Base-by-base conservation (phyloP, 92 coral and sea anemone genomes). In the Palythoa caribaeorum region DNA sequence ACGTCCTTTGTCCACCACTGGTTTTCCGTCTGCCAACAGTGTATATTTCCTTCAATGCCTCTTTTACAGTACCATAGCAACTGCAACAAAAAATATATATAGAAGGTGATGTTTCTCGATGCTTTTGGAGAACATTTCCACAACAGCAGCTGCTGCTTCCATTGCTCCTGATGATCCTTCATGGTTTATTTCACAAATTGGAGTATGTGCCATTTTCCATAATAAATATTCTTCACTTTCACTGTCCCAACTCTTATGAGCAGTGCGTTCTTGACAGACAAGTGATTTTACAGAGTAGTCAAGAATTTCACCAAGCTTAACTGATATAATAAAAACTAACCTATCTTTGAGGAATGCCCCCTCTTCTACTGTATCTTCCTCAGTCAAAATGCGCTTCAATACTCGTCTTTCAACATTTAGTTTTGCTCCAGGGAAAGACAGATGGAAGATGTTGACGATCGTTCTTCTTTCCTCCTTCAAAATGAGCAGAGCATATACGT, bases 281-380 rank as follows among this genome's bases (percentile, higher is more conserved):
- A 92, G 90, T 35, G 94, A 80, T 92, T 92, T 92, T 37, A 92
- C 94, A 71, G 55, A 55, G 59, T 92, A 92, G 79, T 92, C 92
- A 20, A 92, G 88, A 86, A 92, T 77, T 72, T 92, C 94, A 47
- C 94, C 94, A 38, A 92, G 78, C 65, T 84, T 77, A 36, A 88
- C 92, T 15, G 92, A 92, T 48, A 92, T 88, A 13, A 88, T 91
- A 91, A 91, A 88, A 6, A 83, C 91, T n/a, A 91, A 75, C 94
- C 92, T 63, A 88, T 80, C 83, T 92, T 88, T 39, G 92, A 92
- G n/a, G 94, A 92, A 62, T 92, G 94, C 54, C 94, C 94, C 79
- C 94, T 84, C 65, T 89, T 92, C 75, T 92, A 92, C 94, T 28
- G 28, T 28, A 28, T 28, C 0, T 28, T 28, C 28, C 28, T 28